A percentile compares a stretch with the other conserved stretches of the same genome.
phyloP scores from a whole-genome alignment of 1,140 invertebrate genomes.

The Drosophila nasuta region DNA sequence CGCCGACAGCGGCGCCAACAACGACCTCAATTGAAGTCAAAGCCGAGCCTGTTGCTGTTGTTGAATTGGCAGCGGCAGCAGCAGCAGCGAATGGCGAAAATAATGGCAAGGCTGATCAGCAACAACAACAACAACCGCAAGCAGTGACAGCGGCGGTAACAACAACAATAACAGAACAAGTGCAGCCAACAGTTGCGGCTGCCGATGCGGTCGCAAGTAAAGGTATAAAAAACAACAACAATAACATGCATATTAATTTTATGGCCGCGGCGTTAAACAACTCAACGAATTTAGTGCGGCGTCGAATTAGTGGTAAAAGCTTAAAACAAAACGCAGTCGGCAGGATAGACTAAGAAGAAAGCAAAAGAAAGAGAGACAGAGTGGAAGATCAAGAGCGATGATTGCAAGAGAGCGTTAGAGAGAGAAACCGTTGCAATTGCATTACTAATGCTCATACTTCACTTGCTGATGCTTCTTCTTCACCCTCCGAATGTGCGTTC shows the following conservation, averaged over 20 bases:
- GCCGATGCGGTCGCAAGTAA: slow-evolving; percentile 56
- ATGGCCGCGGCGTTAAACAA: slow-evolving; percentile 53
- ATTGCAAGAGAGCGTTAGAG: neutral
- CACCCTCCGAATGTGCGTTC: neutral
- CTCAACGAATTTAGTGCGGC: slow-evolving; percentile 19
- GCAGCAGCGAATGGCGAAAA: slow-evolving; percentile 39
- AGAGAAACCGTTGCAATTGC: slow-evolving; percentile 32
- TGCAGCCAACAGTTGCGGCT: slow-evolving; percentile 54
- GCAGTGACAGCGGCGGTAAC: slow-evolving; percentile 35
- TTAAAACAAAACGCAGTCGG: slow-evolving; percentile 62
- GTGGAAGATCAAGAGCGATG: neutral
- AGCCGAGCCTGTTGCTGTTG: slow-evolving; percentile 49
- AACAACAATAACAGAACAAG: slow-evolving; percentile 56
- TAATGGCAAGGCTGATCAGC: slow-evolving; percentile 35
- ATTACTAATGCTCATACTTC: slow-evolving; percentile 49
- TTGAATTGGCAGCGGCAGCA: slow-evolving; percentile 25
- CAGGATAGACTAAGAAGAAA: slow-evolving; percentile 27
- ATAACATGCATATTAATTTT: slow-evolving; percentile 30
- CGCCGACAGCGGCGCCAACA: neutral
- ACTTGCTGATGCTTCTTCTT: neutral
- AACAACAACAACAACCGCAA: slow-evolving; percentile 29
- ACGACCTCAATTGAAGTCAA: slow-evolving; percentile 52
- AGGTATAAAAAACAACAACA: slow-evolving; percentile 52
- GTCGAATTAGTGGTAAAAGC: slow-evolving; percentile 70
- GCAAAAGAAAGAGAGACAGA: slow-evolving; percentile 3